phyloP scores from a whole-genome alignment of 2,888 invertebrate species.

The Augochlorella aurata region DNA sequence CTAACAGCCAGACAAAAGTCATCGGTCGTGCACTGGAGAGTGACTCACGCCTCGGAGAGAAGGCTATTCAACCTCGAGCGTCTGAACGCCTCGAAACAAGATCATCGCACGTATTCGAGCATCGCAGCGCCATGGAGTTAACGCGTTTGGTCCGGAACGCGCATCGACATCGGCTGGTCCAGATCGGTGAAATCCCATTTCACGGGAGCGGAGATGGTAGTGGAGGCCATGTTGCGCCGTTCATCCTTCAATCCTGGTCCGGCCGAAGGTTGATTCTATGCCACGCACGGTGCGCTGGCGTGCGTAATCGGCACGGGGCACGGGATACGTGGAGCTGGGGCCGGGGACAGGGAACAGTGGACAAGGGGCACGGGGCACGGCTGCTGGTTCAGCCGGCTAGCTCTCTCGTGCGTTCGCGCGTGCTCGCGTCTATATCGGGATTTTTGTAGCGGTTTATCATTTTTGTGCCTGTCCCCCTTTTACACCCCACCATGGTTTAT shows the following conservation, averaged over 20 bases:
- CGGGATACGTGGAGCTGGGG: too few relatives aligned
- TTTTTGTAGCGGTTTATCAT: conserved; percentile 69
- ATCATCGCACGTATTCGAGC: background rate
- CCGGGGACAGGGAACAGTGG: too few relatives aligned
- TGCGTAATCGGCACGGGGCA: conserved; percentile 25
- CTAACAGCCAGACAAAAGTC: background rate
- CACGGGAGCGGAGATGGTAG: background rate
- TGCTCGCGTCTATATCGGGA: conserved; percentile 64
- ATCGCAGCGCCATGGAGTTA: background rate
- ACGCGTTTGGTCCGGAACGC: background rate
- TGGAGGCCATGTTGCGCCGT: conserved; percentile 6
- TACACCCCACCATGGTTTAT: conserved; percentile 66
- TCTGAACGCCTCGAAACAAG: background rate
- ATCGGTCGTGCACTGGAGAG: background rate
- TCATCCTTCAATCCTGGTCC: conserved; percentile 38
- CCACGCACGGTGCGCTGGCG: conserved; percentile 32
- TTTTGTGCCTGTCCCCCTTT: conserved; percentile 64
- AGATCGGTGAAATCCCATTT: conserved; percentile 12
- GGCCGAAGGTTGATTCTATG: conserved; percentile 46
- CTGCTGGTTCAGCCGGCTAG: background rate
- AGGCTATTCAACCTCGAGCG: background rate
- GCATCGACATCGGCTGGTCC: too few relatives aligned
- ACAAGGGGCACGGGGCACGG: conserved; percentile 4
- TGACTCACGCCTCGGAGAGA: background rate
- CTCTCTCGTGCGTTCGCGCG: conserved; percentile 3